Conservation (phyloP, 2,113 vertebrate species). For the Etheostoma cragini region DNA sequence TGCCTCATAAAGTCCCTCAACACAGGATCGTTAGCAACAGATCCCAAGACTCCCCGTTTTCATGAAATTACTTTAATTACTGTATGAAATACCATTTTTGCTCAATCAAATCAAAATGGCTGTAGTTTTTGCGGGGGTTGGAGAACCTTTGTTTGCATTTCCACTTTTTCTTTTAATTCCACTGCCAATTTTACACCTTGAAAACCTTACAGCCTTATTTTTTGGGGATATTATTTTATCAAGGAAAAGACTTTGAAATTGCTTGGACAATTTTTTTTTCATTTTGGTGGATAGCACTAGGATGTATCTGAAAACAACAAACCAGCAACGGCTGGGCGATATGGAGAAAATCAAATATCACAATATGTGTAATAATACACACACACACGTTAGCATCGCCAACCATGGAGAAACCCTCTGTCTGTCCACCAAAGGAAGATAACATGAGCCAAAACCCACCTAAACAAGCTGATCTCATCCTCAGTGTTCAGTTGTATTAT, state of each 20-base stretch:
- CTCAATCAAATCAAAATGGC: conserved; percentile 64
- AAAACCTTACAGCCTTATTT: no score
- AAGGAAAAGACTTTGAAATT: neutral
- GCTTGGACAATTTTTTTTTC: neutral
- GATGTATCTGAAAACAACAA: neutral
- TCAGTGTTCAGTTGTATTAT: conserved; percentile 28
- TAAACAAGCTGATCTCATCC: conserved; percentile 22
- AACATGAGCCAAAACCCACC: neutral
- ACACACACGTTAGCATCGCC: no score
- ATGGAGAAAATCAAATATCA: no score
- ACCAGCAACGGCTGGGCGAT: no score
- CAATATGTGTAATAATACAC: no score
- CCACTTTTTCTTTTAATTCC: conserved; percentile 23
- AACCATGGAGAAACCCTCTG: no score
- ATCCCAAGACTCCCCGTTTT: conserved; percentile 63
- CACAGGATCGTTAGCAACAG: conserved; percentile 50
- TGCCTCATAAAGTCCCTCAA: conserved; percentile 26
- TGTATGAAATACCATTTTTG: conserved; percentile 56
- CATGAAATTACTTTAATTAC: conserved; percentile 72
- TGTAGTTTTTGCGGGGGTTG: conserved; percentile 46
- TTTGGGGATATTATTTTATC: conserved; percentile 21
- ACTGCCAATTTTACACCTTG: conserved; percentile 11
- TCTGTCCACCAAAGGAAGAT: neutral
- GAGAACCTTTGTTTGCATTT: conserved; percentile 63
- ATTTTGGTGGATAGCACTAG: neutral